Base-by-base conservation (phyloP, 2,888 invertebrate species). In the Agrotis ipsilon region DNA sequence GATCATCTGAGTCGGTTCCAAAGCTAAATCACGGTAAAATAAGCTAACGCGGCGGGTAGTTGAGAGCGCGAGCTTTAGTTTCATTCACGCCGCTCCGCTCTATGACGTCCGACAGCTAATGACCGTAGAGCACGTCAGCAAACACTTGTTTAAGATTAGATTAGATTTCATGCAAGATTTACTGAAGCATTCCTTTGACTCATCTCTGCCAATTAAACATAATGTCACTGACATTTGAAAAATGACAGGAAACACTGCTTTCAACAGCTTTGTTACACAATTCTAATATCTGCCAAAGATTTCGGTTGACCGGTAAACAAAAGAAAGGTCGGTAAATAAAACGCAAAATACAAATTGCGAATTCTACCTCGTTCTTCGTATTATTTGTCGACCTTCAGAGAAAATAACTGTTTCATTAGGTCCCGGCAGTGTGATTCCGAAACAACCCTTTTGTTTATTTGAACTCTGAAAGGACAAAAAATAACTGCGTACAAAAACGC, bases 41-140 rank as follows among this genome's bases (percentile, higher is more conserved):
- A 78, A 85, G 73, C 66, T 68, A 55, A 66, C 60, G 72, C 60
- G 65, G 63, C 70, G 67, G 51, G 71, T 65, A 66, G 72, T 80
- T 85, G 82, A n/a, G n/a, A n/a, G n/a, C n/a, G 79, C 75, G 69
- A 67, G 78, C 71, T 65, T 82, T 68, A 66, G 72, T 75, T 77
- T 77, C 83, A 84, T 88, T 87, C 88, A 86, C 19, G n/a, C 55
- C 21, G 18, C 43, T 27, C 32, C 45, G 48, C 32, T 49, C 43
- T 52, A 43, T 83, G 81, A 81, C 86, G 86, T 79, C 62, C 65
- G 61, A 46, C 72, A 72, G 49, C 77, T 83, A 85, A 85, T 81
- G 83, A 82, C 82, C 72, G 75, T 72, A 64, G 77, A 83, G 49
- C 77, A 73, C 84, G 86, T 84, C 88, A 86, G 69, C 58, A 11